phyloP scores from a whole-genome alignment of 2,888 invertebrate genomes.

The Apamea crenata region DNA sequence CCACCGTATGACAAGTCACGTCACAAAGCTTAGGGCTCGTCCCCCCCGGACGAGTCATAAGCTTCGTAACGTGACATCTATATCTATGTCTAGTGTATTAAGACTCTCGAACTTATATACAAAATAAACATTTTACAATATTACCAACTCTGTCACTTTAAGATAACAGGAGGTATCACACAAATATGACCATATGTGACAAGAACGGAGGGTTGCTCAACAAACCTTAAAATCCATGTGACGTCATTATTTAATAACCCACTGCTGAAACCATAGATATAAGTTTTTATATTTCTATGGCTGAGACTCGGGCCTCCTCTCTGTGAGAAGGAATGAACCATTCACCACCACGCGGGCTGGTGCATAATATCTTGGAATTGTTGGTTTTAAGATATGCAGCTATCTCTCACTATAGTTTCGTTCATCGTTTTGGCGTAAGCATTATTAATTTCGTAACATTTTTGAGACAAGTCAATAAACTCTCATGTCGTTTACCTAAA shows the following conservation, averaged over 20 bases:
- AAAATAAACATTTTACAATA: not conserved
- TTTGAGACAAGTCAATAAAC: slow-evolving; percentile 7
- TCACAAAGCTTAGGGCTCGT: not conserved
- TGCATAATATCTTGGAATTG: not conserved
- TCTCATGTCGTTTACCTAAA: slow-evolving; percentile 20
- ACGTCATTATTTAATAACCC: too few species aligned
- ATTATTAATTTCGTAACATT: slow-evolving; percentile 10
- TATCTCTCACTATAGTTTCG: too few species aligned
- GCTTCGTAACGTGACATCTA: not conserved
- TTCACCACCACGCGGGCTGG: not conserved
- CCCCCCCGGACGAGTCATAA: not conserved
- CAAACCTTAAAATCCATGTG: not conserved
- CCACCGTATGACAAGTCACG: not conserved
- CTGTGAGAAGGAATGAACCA: not conserved
- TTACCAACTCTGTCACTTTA: not conserved
- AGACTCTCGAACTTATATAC: not conserved
- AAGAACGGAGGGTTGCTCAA: too few species aligned
- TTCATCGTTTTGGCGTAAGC: not conserved
- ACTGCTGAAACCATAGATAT: not conserved
- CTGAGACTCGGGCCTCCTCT: not conserved
- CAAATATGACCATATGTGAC: too few species aligned
- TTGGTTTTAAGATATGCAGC: not conserved
- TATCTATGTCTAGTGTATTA: not conserved
- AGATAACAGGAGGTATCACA: too few species aligned
- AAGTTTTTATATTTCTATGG: too few species aligned